These are phyloP conservation scores for Coilia nasus DNA, from an alignment of 2,797 vertebrate species.

Conservation along the genomic window DNA sequence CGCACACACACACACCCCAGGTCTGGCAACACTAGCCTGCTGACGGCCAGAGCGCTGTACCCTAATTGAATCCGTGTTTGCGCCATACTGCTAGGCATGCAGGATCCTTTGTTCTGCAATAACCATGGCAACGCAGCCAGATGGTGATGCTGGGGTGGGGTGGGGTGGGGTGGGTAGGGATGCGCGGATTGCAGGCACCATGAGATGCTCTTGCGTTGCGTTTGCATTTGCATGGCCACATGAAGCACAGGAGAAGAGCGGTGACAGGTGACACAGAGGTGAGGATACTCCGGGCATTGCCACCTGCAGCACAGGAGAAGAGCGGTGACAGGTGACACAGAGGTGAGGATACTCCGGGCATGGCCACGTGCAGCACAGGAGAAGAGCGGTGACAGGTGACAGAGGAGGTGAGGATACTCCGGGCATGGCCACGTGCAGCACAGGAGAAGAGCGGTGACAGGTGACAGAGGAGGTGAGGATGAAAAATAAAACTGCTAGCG, in stretches of 20 bases:
- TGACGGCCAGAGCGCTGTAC: constrained; percentile 50
- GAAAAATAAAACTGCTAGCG: neutral
- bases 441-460: too few species aligned
- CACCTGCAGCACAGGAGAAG: too few species aligned
- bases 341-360: too few species aligned
- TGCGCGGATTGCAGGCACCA: neutral
- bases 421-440: neutral
- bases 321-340: too few species aligned
- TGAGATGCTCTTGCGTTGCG: neutral
- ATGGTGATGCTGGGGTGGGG: constrained; percentile 51
- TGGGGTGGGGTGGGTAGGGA: neutral
- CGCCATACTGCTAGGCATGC: constrained; percentile 54
- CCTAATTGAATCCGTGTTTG: constrained; percentile 67
- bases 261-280: neutral
- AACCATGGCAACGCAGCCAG: constrained; percentile 54
- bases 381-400: neutral
- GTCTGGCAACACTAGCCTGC: too few species aligned
- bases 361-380: neutral
- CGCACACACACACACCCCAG: too few species aligned
- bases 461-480: too few species aligned
- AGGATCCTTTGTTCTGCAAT: constrained; percentile 57
- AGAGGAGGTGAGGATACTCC: neutral
- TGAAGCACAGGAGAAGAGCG: neutral
- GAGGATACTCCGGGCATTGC: neutral
- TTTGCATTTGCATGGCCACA: neutral